Evolutionary conservation across 2,797 vertebrate genomes (phyloP).

Genomic region (Nyctibius grandis): DNA sequence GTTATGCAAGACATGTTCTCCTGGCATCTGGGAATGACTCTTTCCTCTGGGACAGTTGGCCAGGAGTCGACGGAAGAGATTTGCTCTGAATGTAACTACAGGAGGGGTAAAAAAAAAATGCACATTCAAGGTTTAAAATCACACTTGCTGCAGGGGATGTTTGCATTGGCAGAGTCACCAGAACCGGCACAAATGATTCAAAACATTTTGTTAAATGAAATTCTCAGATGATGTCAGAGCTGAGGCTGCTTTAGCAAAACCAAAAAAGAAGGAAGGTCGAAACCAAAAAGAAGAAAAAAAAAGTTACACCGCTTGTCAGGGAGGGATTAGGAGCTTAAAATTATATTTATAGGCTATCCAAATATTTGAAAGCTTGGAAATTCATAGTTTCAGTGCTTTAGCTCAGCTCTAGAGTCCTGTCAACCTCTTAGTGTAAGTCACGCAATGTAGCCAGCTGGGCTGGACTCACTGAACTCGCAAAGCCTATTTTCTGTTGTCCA

Average conservation of each 20-base stretch:
- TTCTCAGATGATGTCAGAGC: constrained; percentile 48
- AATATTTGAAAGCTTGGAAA: constrained; percentile 47
- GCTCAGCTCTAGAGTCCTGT: constrained; percentile 6
- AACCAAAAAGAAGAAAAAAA: neutral
- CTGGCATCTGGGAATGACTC: neutral
- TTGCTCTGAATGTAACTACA: neutral
- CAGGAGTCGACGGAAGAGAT: neutral
- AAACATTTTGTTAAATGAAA: constrained; percentile 46
- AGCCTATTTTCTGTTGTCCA: neutral
- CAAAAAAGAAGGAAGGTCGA: neutral
- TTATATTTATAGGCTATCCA: constrained; percentile 52
- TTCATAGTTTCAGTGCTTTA: constrained; percentile 35
- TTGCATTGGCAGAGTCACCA: constrained; percentile 12
- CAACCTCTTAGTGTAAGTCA: constrained; percentile 17
- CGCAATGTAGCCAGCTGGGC: neutral
- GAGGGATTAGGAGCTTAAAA: constrained; percentile 48
- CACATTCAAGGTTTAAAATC: constrained; percentile 27
- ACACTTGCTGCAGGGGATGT: constrained; percentile 37
- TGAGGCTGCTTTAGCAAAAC: constrained; percentile 19
- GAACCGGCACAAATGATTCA: constrained; percentile 23
- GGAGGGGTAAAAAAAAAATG: neutral
- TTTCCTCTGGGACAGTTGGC: neutral
- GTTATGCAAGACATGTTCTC: neutral
- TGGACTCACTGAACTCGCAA: neutral
- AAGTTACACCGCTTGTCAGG: neutral